phyloP scores from a whole-genome alignment of 2,888 invertebrate species.

The Acleris sparsana region DNA sequence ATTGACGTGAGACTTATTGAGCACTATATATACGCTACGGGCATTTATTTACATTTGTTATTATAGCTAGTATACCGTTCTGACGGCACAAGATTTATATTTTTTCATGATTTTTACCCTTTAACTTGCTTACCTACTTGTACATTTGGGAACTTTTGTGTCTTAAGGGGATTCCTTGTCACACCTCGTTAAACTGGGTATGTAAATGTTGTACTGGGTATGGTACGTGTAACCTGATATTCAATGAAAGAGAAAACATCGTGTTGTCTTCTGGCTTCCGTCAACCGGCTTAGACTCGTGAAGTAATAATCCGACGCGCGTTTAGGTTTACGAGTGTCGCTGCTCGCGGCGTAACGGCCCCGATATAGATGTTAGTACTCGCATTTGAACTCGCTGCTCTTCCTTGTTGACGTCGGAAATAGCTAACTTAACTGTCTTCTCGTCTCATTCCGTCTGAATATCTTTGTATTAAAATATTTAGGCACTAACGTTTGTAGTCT shows the following conservation, averaged over 20 bases:
- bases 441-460: not conserved
- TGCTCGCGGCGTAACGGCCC: constrained; percentile 16
- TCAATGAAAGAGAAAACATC: constrained; percentile 13
- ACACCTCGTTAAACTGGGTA: no score
- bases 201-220: not conserved
- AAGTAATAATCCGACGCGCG: constrained; percentile 43
- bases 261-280: constrained; percentile 43
- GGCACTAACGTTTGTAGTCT: not conserved
- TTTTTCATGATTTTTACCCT: no score
- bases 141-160: no score
- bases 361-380: constrained; percentile 34
- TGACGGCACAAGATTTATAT: no score
- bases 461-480: constrained; percentile 6
- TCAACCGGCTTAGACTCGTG: constrained; percentile 38
- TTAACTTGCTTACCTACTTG: no score
- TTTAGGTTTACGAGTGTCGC: constrained; percentile 45
- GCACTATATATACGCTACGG: no score
- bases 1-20: no score
- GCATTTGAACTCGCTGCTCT: constrained; percentile 24
- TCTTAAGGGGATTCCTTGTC: no score
- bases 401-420: constrained; percentile 18
- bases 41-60: no score
- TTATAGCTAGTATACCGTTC: no score
- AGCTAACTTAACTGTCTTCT: constrained; percentile 1
- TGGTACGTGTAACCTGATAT: constrained; percentile 26